Conservation (phyloP, 1,140 invertebrate species). For the Himalopsyche phryganea region DNA sequence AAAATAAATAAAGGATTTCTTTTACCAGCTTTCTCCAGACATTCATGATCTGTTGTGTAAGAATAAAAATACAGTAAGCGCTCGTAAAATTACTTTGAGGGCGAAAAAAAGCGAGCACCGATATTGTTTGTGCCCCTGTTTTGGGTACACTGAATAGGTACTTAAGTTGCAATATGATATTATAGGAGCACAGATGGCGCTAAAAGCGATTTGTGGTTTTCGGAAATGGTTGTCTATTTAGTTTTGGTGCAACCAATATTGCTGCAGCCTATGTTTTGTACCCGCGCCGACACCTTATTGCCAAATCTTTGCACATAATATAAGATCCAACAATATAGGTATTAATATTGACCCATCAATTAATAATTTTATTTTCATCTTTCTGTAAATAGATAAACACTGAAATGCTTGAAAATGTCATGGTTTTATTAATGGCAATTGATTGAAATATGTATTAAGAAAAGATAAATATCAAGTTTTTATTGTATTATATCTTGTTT, state of each 20-base stretch:
- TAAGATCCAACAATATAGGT: too few species aligned
- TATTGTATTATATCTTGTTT: too few species aligned
- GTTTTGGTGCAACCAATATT: constrained; percentile 21
- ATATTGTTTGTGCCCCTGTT: constrained; percentile 14
- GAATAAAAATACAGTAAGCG: constrained; percentile 10
- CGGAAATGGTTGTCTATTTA: constrained; percentile 23
- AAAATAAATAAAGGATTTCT: constrained; percentile 6
- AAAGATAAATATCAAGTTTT: too few species aligned
- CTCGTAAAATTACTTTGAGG: constrained; percentile 12
- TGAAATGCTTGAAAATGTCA: too few species aligned
- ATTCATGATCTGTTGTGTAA: constrained; percentile 4
- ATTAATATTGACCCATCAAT: too few species aligned
- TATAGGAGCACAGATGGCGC: constrained; percentile 18
- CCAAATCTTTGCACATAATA: neutral
- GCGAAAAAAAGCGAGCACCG: neutral
- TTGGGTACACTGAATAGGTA: neutral
- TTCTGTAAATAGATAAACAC: too few species aligned
- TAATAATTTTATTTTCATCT: too few species aligned
- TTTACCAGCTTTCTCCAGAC: constrained; percentile 2
- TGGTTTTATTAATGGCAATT: too few species aligned
- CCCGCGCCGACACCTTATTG: neutral
- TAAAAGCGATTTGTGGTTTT: constrained; percentile 30
- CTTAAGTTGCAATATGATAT: constrained; percentile 21
- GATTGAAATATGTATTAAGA: too few species aligned
- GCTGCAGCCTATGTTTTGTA: neutral